Base-by-base conservation (phyloP, 1,140 invertebrate species). In the Drosophila parabipectinata region DNA sequence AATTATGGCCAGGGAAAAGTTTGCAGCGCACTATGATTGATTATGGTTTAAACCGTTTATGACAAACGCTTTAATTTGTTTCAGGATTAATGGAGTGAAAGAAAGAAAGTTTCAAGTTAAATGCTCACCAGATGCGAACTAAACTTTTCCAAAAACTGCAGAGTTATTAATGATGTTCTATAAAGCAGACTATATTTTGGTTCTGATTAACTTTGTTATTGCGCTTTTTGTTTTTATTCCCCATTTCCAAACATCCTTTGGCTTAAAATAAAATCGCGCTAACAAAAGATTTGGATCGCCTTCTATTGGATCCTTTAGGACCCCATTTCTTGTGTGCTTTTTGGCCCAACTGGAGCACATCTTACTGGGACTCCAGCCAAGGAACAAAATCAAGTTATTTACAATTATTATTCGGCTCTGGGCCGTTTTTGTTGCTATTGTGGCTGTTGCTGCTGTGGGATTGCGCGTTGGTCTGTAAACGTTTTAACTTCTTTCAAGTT, bases 21-120 rank as follows among this genome's bases (percentile, higher is more conserved):
- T 64, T 60, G 47, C 44, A 64, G 81, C 58, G 37, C 62, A 41
- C 60, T 79, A 53, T 87, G 82, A 87, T 87, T 87, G 82, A 87
- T 87, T 87, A 76, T 55, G 51, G 78, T 87, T 82, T 67, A 76
- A 85, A 87, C 62, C 74, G 55, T 75, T 85, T 87, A 55, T 72
- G 82, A 85, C 82, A 88, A 72, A 72, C 59, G 75, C 78, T 81
- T 85, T 76, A 82, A 87, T 87, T 88, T 88, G 58, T 75, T 78
- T 48, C 32, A 71, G 66, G 61, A 85, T 85, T 87, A 85, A 85
- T 88, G 83, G 72, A 82, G 66, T 78, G 64, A 44, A 60, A 53
- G 37, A 34, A 21, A 61, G 24, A 61, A 76, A 76, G 54, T 66
- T 75, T 51, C 15, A 41, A 52, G 48, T 47, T 34, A 54, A 74